These are phyloP conservation scores for Trichomalopsis sarcophagae DNA, from an alignment of 1,140 invertebrate genomes.

Conservation along the genomic window DNA sequence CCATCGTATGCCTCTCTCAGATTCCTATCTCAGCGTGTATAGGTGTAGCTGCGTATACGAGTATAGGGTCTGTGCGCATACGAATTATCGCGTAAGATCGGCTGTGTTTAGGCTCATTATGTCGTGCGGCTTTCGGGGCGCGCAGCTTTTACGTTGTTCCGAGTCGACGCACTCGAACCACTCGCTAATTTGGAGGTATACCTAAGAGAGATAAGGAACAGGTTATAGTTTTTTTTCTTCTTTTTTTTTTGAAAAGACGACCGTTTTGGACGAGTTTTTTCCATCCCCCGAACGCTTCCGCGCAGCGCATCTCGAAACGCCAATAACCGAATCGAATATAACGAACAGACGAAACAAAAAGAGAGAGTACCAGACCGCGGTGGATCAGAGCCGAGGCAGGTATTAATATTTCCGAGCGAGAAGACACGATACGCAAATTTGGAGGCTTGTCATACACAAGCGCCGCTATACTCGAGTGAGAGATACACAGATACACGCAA, in stretches of 20 bases:
- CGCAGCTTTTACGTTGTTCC: background rate
- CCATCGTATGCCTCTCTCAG: background rate
- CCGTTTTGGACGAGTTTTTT: background rate
- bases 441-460: slow-evolving; percentile 20
- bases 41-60: background rate
- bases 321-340: background rate
- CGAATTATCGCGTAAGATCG: background rate
- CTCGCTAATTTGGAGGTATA: too few relatives aligned
- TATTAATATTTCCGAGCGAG: slow-evolving; percentile 40
- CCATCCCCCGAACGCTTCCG: background rate
- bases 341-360: background rate
- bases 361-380: too few relatives aligned
- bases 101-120: background rate
- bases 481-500: too few relatives aligned
- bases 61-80: background rate
- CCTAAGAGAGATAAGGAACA: background rate
- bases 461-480: background rate
- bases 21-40: background rate
- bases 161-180: too few relatives aligned
- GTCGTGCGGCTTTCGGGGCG: background rate
- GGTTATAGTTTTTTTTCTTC: background rate
- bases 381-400: background rate
- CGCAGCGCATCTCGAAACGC: background rate
- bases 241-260: background rate
- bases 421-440: slow-evolving; percentile 21